Evolutionary conservation across 2,113 vertebrate species (phyloP), one percentile per base, ranked within the genome.

Genomic region (Hystrix brachyura): DNA sequence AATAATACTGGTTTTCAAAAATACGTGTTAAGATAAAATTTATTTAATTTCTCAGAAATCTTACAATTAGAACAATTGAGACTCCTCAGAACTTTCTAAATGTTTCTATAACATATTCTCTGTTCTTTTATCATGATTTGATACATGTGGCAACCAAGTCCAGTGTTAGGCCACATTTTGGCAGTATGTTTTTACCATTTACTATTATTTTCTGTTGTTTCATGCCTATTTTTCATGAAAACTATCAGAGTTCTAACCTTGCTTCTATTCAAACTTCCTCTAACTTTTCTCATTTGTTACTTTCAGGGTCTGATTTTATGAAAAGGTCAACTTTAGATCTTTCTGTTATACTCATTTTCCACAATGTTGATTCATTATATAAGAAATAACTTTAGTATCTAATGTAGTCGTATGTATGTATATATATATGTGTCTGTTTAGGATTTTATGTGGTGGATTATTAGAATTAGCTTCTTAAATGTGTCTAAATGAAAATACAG

Each of bases 31-130:
- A 92, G 76, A 65, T 88, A 67, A 43, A 15, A 32, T 84, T 83
- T 60, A 71, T 96, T 90, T 90, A 59, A 21, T 79, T 88, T 93
- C 19, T 95, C 64, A 95, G 60, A 94, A 91, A 87, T 78, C 21
- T 83, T 76, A 72, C 83, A 10, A 82, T 55, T 74, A 91, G 93
- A 85, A 95, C 57, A 43, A 69, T 84, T 74, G 92, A 8, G 29
- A 57, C 7, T 74, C 29, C 34, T 67, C 34, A 69, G 46, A 91
- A 46, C 32, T 89, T 80, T 84, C 8, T 69, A 51, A 57, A 48
- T 32, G 72, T 90, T 79, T 83, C 4, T 78, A 29, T 48, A 83
- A 32, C 32, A 27, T 55, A 67, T n/a, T 64, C 34, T 71, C 15
- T 51, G 19, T 80, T 74, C n/a, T 83, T 94, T 14, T 14, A 38